Evolutionary conservation across 23 tunicate genomes (phyloP), one percentile per base, ranked within the genome.

Genomic region (Halocynthia roretzi): DNA sequence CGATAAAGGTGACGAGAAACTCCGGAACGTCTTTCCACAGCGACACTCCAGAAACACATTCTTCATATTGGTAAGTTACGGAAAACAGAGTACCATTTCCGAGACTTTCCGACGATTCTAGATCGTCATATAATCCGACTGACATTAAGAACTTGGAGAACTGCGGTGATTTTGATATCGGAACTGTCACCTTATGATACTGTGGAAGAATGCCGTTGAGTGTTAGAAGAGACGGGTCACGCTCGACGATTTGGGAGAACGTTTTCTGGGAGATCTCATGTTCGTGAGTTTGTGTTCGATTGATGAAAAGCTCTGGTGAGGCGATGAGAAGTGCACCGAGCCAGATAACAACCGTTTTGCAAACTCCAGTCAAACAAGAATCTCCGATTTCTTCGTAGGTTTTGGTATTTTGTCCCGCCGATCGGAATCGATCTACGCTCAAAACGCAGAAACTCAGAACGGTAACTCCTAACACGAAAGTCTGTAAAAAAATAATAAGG

Each of bases 321-420:
- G 95, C 95, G 12, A 89, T 50, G n/a, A 89, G 57, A 8, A 79
- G 51, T 8, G 95, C 87, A 19, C 83, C 72, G 10, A 89, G 53
- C 95, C 95, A 89, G 20, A 89, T 40, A 12, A 83, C 78, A 22
- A 89, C 23, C 56, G 83, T 80, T 52, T 89, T 89, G 72, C 88
- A 83, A 8, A 83, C 51, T 67, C 82, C 82, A 50, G 76, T 54
- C 18, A 55, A 22, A 53, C 63, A 64, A 18, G 88, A 83, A 53
- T 83, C 95, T 12, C 81, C 51, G 48, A 61, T 19, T 10, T 52
- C 75, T 4, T 83, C 87, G 83, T 77, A 71, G 48, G 78, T 71
- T 23, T 80, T 80, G 54, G 77, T 77, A 53, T 85, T 87, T 61
- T 74, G 88, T 7, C 88, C 77, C 2, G 95, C 80, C 4, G 75